Percentiles rank a stretch among this genome's conserved stretches.
Conservation (phyloP, 2,113 vertebrate genomes). For the Lontra canadensis region DNA sequence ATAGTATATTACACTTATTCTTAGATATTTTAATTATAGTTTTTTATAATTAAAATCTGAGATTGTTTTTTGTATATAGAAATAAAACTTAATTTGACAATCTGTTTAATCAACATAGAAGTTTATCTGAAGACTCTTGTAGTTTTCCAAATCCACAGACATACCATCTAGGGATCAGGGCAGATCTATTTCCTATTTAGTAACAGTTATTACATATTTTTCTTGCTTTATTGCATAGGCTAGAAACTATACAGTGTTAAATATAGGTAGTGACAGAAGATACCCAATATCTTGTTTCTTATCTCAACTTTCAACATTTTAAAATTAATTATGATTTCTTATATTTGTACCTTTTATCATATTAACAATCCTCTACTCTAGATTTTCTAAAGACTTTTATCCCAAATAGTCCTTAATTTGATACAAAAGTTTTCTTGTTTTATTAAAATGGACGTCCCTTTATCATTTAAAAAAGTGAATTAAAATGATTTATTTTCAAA, state of each 20-base stretch:
- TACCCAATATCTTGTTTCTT: background rate
- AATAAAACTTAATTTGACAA: background rate
- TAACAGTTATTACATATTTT: background rate
- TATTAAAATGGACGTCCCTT: background rate
- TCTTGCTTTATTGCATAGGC: background rate
- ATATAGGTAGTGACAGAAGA: background rate
- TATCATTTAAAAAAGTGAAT: background rate
- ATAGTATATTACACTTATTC: background rate
- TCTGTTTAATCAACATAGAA: background rate
- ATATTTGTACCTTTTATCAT: background rate
- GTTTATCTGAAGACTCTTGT: background rate
- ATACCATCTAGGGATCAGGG: background rate
- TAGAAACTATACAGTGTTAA: background rate
- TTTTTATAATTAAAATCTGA: background rate
- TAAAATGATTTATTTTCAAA: background rate
- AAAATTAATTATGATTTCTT: background rate
- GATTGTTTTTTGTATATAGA: background rate
- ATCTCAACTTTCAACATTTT: background rate
- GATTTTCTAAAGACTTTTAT: background rate
- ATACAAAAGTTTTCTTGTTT: background rate
- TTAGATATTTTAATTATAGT: background rate
- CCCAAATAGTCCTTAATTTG: background rate
- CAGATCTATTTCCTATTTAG: background rate
- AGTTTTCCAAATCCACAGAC: background rate
- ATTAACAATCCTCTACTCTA: background rate